Evolutionary conservation across 1,140 invertebrate genomes (phyloP).

Genomic region (Piezodorus guildinii): DNA sequence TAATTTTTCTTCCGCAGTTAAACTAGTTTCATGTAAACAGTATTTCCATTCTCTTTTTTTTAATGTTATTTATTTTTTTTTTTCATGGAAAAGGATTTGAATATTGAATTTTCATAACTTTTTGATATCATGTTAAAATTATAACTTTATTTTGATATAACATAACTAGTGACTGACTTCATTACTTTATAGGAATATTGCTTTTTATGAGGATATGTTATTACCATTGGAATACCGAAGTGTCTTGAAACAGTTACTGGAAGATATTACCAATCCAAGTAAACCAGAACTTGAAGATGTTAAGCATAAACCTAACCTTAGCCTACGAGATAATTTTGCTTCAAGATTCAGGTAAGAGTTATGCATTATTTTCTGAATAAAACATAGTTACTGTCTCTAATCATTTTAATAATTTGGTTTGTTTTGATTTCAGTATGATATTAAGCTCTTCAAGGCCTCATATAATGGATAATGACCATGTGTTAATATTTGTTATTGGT

Average conservation of each 20-base stretch:
- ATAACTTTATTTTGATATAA: too few relatives aligned
- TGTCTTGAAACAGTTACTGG: constrained; percentile 19
- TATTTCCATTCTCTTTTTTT: too few relatives aligned
- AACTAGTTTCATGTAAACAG: too few relatives aligned
- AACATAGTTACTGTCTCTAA: background rate
- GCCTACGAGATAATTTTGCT: constrained; percentile 20
- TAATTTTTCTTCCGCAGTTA: too few relatives aligned
- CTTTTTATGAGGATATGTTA: constrained; percentile 2
- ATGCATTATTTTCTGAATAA: background rate
- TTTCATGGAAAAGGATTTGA: too few relatives aligned
- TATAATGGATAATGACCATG: constrained; percentile 24
- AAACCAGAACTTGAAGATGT: constrained; percentile 22
- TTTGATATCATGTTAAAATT: too few relatives aligned
- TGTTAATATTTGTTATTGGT: constrained; percentile 27
- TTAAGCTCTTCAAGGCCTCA: constrained; percentile 23
- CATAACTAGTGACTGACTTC: background rate
- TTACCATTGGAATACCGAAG: constrained; percentile 14
- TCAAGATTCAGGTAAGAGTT: constrained; percentile 26
- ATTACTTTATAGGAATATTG: background rate
- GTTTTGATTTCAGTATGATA: constrained; percentile 22
- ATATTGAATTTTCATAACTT: too few relatives aligned
- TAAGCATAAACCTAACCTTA: constrained; percentile 20
- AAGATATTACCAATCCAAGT: constrained; percentile 21
- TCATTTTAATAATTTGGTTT: background rate
- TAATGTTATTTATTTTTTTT: too few relatives aligned